Percentiles rank a stretch among this genome's conserved stretches.
Evolutionary conservation across 2,888 invertebrate species (phyloP).

Genomic region (Entomobrya multifasciata): DNA sequence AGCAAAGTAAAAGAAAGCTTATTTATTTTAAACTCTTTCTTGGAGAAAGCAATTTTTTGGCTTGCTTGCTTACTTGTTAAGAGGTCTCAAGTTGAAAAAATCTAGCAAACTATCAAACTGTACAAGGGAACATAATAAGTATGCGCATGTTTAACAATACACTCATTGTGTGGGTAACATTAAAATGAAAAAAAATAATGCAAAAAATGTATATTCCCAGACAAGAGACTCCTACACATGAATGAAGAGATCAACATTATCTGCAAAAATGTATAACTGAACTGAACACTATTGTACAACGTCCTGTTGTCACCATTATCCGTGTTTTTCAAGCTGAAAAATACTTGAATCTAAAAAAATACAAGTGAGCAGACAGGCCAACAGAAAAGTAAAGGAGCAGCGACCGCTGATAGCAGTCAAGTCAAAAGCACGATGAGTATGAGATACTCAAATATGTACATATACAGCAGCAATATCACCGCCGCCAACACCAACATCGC

Average conservation of each 20-base stretch:
- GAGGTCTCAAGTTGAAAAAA: neutral
- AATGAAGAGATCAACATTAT: neutral
- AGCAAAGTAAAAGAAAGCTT: constrained; percentile 18
- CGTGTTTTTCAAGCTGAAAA: neutral
- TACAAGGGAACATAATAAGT: too few relatives aligned
- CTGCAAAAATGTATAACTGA: neutral
- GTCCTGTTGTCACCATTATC: constrained; percentile 50
- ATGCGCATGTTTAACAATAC: too few relatives aligned
- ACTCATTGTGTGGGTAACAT: too few relatives aligned
- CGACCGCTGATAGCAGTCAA: neutral
- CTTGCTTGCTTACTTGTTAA: constrained; percentile 13
- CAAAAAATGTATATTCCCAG: neutral
- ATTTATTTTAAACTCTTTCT: constrained; percentile 21
- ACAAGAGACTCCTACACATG: too few relatives aligned
- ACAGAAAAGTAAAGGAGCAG: neutral
- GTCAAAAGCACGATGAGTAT: too few relatives aligned
- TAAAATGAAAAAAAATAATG: neutral
- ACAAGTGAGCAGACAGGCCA: neutral
- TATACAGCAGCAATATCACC: neutral
- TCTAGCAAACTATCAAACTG: too few relatives aligned
- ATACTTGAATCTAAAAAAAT: constrained; percentile 10
- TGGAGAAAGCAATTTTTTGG: constrained; percentile 10
- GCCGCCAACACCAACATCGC: neutral
- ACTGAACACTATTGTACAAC: constrained; percentile 14
- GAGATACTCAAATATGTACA: neutral